A percentile compares a stretch with the other conserved stretches of the same genome.
phyloP scores from a whole-genome alignment of 2,888 invertebrate genomes.

The Trachelus troglodyta region DNA sequence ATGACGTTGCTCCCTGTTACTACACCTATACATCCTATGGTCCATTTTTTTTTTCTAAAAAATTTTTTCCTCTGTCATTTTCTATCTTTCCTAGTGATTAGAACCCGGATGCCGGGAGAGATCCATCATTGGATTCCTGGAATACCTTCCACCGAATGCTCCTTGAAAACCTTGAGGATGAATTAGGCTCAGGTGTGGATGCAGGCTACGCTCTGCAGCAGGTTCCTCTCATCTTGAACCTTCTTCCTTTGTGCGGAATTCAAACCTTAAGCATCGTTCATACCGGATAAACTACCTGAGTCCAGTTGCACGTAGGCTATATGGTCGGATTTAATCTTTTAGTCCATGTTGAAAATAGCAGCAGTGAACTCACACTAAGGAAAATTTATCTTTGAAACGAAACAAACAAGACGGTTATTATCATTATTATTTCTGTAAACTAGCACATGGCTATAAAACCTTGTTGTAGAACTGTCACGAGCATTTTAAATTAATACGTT shows the following conservation, averaged over 20 bases:
- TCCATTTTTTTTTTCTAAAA: background rate
- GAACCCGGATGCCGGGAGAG: background rate
- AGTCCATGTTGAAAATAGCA: background rate
- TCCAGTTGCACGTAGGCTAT: background rate
- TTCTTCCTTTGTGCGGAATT: conserved; percentile 49
- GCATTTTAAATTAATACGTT: background rate
- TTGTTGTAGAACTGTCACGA: background rate
- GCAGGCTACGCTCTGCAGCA: conserved; percentile 31
- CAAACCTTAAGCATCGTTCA: conserved; percentile 39
- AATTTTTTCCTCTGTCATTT: background rate
- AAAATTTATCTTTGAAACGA: background rate
- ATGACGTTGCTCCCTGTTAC: background rate
- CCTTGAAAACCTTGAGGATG: conserved; percentile 34
- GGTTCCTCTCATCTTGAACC: conserved; percentile 29
- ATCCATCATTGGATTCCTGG: background rate
- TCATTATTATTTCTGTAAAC: background rate
- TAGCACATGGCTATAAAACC: background rate
- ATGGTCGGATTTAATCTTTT: background rate
- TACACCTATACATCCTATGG: background rate
- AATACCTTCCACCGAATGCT: background rate
- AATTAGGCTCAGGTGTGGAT: conserved; percentile 41
- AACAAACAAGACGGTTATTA: background rate
- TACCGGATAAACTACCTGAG: conserved; percentile 20
- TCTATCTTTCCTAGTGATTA: background rate
- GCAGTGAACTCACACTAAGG: background rate